These are phyloP conservation scores for Drosophila erecta DNA, from an alignment of 1,140 invertebrate species.

Conservation along the genomic window DNA sequence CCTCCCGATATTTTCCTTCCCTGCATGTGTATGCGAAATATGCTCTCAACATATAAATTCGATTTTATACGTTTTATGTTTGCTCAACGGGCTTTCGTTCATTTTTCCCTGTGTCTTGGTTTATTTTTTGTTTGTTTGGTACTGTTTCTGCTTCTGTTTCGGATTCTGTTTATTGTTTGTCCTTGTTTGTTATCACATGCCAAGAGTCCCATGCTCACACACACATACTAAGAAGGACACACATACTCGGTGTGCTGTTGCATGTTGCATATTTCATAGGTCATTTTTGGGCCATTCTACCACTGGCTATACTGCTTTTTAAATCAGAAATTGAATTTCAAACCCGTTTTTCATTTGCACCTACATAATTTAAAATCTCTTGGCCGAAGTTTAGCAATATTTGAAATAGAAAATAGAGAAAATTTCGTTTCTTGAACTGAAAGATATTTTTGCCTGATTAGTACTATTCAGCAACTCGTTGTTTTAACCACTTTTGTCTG, in stretches of 20 bases:
- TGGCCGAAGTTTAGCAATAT: no score
- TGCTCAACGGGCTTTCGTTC: slow-evolving; percentile 52
- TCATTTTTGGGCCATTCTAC: slow-evolving; percentile 8
- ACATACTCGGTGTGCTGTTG: slow-evolving; percentile 24
- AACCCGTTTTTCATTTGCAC: no score
- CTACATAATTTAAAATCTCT: no score
- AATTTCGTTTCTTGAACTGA: no score
- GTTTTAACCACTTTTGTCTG: slow-evolving; percentile 4
- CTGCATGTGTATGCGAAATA: slow-evolving; percentile 67
- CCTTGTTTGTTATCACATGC: slow-evolving; percentile 68
- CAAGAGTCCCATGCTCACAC: slow-evolving; percentile 53
- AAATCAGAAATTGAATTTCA: no score
- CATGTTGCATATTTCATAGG: slow-evolving; percentile 56
- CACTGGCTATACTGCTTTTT: not conserved
- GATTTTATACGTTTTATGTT: slow-evolving; percentile 82
- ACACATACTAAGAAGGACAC: slow-evolving; percentile 7
- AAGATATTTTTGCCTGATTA: no score
- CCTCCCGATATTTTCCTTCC: slow-evolving; percentile 40
- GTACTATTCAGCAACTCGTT: slow-evolving; percentile 8
- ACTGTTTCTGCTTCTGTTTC: slow-evolving; percentile 40
- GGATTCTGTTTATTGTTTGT: slow-evolving; percentile 55
- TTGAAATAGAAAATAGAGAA: no score
- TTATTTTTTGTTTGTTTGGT: slow-evolving; percentile 17
- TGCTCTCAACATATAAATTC: slow-evolving; percentile 81
- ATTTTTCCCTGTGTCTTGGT: slow-evolving; percentile 16